Evolutionary conservation across 2,797 vertebrate species (phyloP).

Genomic region (Helostoma temminkii): DNA sequence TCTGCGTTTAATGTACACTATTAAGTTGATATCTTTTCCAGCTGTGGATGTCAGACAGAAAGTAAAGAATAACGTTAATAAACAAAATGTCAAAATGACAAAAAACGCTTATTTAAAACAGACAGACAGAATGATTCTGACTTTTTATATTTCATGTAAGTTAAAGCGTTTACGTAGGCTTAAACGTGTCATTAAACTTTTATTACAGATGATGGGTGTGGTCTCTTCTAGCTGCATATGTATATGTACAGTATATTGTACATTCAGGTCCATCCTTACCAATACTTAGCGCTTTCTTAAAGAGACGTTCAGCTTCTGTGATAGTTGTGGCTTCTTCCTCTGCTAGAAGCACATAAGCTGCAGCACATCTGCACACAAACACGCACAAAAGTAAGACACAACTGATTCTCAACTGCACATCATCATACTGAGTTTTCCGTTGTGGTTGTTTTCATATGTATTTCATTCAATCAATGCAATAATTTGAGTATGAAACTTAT

Average conservation of each 20-base stretch:
- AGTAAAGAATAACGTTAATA: constrained; percentile 4
- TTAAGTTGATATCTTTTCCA: constrained; percentile 97
- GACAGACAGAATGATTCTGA: too few species aligned
- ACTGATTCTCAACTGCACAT: background rate
- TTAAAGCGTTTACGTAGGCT: background rate
- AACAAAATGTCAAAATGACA: too few species aligned
- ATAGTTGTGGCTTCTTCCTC: constrained; percentile 99
- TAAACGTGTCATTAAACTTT: background rate
- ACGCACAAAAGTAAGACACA: constrained; percentile 11
- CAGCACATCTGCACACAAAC: constrained; percentile 87
- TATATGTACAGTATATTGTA: too few species aligned
- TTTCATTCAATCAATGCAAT: background rate
- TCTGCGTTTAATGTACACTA: constrained; percentile 97
- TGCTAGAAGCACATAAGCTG: constrained; percentile 95
- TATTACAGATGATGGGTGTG: background rate
- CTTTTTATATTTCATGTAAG: background rate
- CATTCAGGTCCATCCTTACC: constrained; percentile 85
- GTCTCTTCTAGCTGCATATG: background rate
- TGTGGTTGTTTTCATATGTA: constrained; percentile 2
- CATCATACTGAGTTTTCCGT: background rate
- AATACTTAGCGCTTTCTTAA: constrained; percentile 95
- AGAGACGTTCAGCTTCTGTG: constrained; percentile 95
- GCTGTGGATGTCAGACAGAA: constrained; percentile 78
- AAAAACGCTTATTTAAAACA: too few species aligned
- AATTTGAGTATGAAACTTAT: background rate